phyloP scores from a whole-genome alignment of 2,113 vertebrate genomes.

The Mastomys coucha region DNA sequence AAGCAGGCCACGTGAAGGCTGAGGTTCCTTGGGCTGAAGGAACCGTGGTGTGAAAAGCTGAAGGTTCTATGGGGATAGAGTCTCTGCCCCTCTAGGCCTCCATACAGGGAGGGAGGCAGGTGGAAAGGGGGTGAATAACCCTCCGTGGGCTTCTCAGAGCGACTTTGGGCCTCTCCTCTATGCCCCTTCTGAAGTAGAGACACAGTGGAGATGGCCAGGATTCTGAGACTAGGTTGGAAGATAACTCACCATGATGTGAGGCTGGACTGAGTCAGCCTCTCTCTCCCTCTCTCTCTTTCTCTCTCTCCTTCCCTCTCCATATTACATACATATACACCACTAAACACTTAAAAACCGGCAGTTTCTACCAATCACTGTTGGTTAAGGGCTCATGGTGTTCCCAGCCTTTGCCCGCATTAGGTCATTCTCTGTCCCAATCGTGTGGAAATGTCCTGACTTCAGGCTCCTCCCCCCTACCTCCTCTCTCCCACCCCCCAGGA shows the following conservation, averaged over 20 bases:
- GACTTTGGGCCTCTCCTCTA: not conserved
- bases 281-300: not conserved
- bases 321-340: not conserved
- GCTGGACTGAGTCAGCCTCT: not conserved
- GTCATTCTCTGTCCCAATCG: not conserved
- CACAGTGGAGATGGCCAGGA: too few species aligned
- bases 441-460: not conserved
- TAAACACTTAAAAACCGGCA: not conserved
- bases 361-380: not conserved
- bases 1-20: not conserved
- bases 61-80: not conserved
- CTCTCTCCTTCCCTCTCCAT: not conserved
- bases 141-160: not conserved
- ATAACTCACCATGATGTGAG: not conserved
- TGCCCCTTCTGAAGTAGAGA: not conserved
- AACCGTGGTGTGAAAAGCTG: not conserved
- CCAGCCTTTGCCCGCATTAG: not conserved
- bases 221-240: not conserved
- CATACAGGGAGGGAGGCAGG: not conserved
- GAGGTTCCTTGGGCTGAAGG: not conserved
- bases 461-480: not conserved
- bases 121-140: accelerated
- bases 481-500: not conserved
- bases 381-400: not conserved
- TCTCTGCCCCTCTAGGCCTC: not conserved